These are phyloP conservation scores for Bagarius yarrelli DNA, from an alignment of 2,113 vertebrate genomes.

Conservation along the genomic window DNA sequence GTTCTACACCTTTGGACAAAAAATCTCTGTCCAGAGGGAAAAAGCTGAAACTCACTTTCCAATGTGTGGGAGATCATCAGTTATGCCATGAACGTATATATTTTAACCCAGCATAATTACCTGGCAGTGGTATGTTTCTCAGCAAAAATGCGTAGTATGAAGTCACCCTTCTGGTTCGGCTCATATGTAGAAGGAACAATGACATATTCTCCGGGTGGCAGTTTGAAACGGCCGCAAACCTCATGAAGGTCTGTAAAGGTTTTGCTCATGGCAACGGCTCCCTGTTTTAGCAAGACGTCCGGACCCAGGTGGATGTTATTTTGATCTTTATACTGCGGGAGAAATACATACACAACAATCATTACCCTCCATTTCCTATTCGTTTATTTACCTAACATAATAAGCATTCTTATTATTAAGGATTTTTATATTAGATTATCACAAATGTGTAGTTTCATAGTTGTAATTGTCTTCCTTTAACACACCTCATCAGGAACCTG, in stretches of 20 bases:
- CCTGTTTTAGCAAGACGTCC: constrained; percentile 71
- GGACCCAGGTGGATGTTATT: constrained; percentile 65
- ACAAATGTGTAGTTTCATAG: background rate
- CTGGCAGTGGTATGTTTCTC: constrained; percentile 73
- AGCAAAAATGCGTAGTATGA: constrained; percentile 82
- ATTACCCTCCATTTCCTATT: too few species aligned
- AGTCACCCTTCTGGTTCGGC: constrained; percentile 78
- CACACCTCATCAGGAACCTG: constrained; percentile 67
- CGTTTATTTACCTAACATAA: too few species aligned
- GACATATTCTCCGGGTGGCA: constrained; percentile 79
- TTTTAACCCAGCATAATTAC: too few species aligned
- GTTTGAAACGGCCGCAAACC: constrained; percentile 70
- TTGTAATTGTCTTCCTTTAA: background rate
- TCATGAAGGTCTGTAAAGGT: constrained; percentile 78
- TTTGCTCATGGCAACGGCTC: constrained; percentile 62
- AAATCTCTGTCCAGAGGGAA: too few species aligned
- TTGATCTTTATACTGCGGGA: constrained; percentile 64
- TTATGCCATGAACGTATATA: too few species aligned
- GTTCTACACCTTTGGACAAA: too few species aligned
- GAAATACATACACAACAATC: background rate
- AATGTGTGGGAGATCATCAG: too few species aligned
- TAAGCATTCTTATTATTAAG: too few species aligned
- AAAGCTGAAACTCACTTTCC: too few species aligned
- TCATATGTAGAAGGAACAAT: constrained; percentile 83
- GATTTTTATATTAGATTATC: too few species aligned